Base-by-base conservation (phyloP, 2,888 invertebrate species). In the Heteropelma amictum region DNA sequence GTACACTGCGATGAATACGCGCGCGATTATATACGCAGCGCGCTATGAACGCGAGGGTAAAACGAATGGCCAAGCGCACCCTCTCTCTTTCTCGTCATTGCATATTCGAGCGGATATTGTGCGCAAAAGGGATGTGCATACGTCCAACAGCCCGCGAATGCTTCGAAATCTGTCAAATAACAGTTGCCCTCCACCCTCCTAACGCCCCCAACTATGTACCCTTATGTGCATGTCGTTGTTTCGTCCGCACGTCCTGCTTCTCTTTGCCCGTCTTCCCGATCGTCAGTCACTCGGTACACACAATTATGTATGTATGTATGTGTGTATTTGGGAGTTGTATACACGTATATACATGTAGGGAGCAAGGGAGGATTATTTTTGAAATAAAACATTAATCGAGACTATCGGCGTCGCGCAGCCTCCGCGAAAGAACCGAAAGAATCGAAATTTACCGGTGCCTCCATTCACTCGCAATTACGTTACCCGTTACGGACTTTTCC, bases 91-190 rank as follows among this genome's bases (percentile, higher is more conserved):
- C 8, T 21, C 58, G 19, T 56, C 49, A 12, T 33, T 56, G 42
- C 45, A 71, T 54, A 75, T 75, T 61, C 63, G 67, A 74, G 71
- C 82, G 82, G 79, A 79, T 78, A 78, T 73, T 72, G 76, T 67
- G 77, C 35, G 72, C 61, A 30, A 61, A 51, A 58, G 51, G 58
- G 47, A 70, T 68, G 61, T 76, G 70, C 28, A 14, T 63, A 64
- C 65, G 71, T 42, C 40, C 33, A 58, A 53, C 60, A 8, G 10
- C 33, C 72, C 45, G 67, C 47, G 72, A 72, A 67, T 65, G 61
- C 68, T 58, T 56, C 71, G 67, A 71, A 75, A 75, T 75, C 75
- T 77, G 76, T 72, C 77, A 77, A 76, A 72, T 75, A 71, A 67
- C 71, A 75, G 75, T 75, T 67, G 67, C n/a, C n/a, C n/a, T n/a